Evolutionary conservation across 2,113 vertebrate species (phyloP), one percentile per base, ranked within the genome.

Genomic region (Perccottus glenii): DNA sequence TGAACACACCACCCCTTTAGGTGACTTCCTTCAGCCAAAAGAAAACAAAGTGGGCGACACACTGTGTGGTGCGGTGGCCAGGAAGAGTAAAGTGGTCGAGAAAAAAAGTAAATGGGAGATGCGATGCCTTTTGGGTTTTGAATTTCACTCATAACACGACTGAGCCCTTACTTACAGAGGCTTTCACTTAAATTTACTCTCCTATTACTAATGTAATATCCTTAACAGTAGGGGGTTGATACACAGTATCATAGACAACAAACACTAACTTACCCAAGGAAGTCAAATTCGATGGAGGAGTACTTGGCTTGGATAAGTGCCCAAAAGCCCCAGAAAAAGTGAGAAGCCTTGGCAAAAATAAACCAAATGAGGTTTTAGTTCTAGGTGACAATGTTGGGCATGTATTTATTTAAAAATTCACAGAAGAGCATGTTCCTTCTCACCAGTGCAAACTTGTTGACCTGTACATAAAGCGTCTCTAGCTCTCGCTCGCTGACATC

Each of bases 271-370:
- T 91, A 99, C 97, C 96, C 93, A 43, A 96, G 92, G 90, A 98
- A 99, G 89, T 99, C 94, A 70, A 99, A 99, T 77, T 98, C 93
- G 53, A 99, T 99, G 83, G 94, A 90, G 47, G 98, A 99, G 89
- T 96, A 99, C 90, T 96, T 96, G 63, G 93, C 94, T 88, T 99
- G 98, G 90, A 99, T 97, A 47, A 99, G 93, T 0, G 96, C 95
- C 98, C 98, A 99, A 87, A 97, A 97, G 0, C 94, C 98, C 98
- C 98, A 99, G 68, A 99, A 93, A 89, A 97, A 97, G 86, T 99
- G 98, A 42, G 98, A 99, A 0, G 95, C 97, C 98, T 99, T 88
- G 7, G 68, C 36, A 68, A 52, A 79, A 32, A 74, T 6, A 75
- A 33, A 68, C 16, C 1, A 72, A 35, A 45, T 49, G 43, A 16